Evolutionary conservation across 2,113 vertebrate genomes (phyloP).

Genomic region (Natator depressus): DNA sequence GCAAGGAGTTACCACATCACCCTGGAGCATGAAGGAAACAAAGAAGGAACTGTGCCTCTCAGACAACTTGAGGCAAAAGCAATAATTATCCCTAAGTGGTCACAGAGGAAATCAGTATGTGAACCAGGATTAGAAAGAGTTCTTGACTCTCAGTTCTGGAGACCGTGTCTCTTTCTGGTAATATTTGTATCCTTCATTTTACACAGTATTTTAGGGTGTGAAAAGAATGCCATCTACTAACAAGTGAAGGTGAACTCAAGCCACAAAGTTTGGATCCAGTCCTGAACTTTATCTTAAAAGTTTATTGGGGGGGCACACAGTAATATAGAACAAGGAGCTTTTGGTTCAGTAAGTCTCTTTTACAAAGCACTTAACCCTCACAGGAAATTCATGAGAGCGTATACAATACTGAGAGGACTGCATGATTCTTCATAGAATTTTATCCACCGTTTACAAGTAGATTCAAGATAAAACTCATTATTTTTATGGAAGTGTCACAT

Average conservation of each 20-base stretch:
- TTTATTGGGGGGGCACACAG: background rate
- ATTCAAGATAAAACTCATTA: background rate
- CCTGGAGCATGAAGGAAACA: background rate
- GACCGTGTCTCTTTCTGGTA: background rate
- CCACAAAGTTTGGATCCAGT: background rate
- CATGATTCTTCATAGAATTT: background rate
- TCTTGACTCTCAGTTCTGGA: background rate
- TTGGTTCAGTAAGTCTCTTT: background rate
- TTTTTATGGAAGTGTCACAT: background rate
- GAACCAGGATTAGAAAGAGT: background rate
- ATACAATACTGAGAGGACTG: background rate
- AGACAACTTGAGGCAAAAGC: rapidly evolving
- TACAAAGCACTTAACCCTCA: background rate
- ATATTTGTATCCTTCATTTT: background rate
- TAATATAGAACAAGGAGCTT: background rate
- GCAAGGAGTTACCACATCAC: background rate
- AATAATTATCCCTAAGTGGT: background rate
- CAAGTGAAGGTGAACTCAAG: background rate
- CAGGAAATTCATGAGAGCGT: background rate
- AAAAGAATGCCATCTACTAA: background rate
- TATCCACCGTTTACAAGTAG: background rate
- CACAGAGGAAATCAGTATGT: background rate
- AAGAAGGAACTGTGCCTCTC: background rate
- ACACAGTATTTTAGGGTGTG: background rate
- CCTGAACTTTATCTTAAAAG: background rate